Evolutionary conservation across 35 echinoderm and acorn worm species (phyloP).

Genomic region (Diadema setosum): DNA sequence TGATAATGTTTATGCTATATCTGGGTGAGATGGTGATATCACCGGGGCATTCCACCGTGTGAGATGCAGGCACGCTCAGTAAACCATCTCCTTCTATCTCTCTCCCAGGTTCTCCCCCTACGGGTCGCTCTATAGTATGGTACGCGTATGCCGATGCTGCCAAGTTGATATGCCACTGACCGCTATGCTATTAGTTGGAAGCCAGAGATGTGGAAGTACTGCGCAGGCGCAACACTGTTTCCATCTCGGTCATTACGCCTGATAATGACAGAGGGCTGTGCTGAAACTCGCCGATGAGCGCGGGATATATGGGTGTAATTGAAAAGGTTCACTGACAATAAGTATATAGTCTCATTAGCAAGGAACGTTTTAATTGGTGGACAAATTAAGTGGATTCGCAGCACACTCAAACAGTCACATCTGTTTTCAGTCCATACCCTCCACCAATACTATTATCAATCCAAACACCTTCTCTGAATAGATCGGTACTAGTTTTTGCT

Average conservation of each 20-base stretch:
- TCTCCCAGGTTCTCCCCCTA: no score
- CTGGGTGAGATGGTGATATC: no score
- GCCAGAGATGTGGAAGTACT: background rate
- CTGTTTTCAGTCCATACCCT: background rate
- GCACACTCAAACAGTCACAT: background rate
- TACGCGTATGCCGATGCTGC: no score
- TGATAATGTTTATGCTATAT: no score
- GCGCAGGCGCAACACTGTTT: conserved; percentile 5
- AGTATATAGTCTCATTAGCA: conserved; percentile 20
- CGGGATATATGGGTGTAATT: background rate
- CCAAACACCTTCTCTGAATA: conserved; percentile 10
- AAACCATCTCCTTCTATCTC: no score
- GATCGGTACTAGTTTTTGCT: background rate
- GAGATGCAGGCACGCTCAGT: no score
- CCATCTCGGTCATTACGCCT: conserved; percentile 1
- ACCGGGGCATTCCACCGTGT: no score
- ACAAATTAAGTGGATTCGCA: background rate
- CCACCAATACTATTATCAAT: background rate
- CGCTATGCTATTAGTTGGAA: background rate
- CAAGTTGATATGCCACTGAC: no score
- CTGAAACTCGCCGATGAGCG: background rate
- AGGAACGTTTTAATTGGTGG: conserved; percentile 14
- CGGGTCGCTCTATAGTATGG: no score
- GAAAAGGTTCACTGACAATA: background rate
- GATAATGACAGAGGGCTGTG: background rate